Conservation (phyloP, 1,140 invertebrate genomes). For the Sipha flava region DNA sequence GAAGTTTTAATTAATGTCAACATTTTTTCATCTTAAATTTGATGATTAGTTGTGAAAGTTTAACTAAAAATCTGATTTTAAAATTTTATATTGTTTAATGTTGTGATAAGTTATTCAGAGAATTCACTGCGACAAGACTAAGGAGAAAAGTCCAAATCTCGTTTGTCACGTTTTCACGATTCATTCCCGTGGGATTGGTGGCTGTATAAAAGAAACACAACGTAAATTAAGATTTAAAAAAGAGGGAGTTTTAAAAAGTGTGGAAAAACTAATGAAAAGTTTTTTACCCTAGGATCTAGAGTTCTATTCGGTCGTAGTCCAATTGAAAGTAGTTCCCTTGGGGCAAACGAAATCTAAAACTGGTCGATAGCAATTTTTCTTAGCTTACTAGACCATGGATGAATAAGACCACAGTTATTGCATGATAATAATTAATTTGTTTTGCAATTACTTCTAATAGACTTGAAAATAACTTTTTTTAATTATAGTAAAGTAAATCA, state of each 20-base stretch:
- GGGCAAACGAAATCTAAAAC: neutral
- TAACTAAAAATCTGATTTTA: neutral
- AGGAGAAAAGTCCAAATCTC: neutral
- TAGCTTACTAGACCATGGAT: neutral
- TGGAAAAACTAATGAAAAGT: slow-evolving; percentile 18
- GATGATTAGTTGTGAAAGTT: neutral
- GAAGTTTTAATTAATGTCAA: too few relatives aligned
- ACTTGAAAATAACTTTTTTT: neutral
- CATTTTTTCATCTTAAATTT: too few relatives aligned
- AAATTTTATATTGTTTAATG: neutral
- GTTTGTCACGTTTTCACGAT: slow-evolving; percentile 6
- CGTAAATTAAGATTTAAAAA: slow-evolving; percentile 24
- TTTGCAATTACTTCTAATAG: neutral
- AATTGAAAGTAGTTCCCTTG: neutral
- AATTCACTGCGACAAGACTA: neutral
- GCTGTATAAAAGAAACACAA: slow-evolving; percentile 1
- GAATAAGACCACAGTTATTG: neutral
- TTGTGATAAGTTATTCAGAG: neutral
- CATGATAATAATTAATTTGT: neutral
- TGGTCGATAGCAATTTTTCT: neutral
- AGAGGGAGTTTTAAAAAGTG: neutral
- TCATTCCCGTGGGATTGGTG: slow-evolving; percentile 8
- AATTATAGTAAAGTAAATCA: neutral
- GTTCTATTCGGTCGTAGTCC: neutral
- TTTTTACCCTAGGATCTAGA: neutral